phyloP scores from a whole-genome alignment of 2,113 vertebrate genomes.

The Rhinogobius similis region DNA sequence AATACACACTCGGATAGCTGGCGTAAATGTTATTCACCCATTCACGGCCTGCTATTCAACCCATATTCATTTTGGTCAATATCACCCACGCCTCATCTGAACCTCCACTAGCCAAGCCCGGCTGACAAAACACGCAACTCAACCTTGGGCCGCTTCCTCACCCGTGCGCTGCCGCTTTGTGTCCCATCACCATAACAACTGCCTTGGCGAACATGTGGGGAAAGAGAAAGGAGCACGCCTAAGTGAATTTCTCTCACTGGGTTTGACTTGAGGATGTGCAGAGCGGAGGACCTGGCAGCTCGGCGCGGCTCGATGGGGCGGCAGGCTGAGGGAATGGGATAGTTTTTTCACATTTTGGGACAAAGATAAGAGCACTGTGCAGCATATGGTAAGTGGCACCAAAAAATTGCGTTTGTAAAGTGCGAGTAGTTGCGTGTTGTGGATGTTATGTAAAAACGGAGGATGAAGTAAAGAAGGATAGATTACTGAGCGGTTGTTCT shows the following conservation, averaged over 20 bases:
- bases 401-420: not conserved
- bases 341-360: slow-evolving; percentile 43
- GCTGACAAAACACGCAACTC: slow-evolving; percentile 23
- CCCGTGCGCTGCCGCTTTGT: slow-evolving; percentile 68
- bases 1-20: not conserved
- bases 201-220: slow-evolving; percentile 48
- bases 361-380: slow-evolving; percentile 42
- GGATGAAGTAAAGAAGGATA: slow-evolving; percentile 12
- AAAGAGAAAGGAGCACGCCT: slow-evolving; percentile 43
- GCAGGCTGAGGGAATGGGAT: slow-evolving; percentile 34
- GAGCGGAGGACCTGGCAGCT: slow-evolving; percentile 44
- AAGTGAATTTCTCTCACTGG: slow-evolving; percentile 70
- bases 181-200: slow-evolving; percentile 83
- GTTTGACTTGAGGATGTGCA: slow-evolving; percentile 64
- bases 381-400: slow-evolving; percentile 54
- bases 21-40: not conserved
- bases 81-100: slow-evolving; percentile 21
- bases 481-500: slow-evolving; percentile 16
- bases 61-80: not conserved
- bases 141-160: slow-evolving; percentile 59
- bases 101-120: slow-evolving; percentile 47
- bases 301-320: slow-evolving; percentile 10
- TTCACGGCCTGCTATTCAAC: not conserved
- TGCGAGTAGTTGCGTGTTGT: slow-evolving; percentile 30
- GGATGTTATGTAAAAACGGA: slow-evolving; percentile 54